Conservation (phyloP, 1,140 invertebrate genomes). For the Procambarus clarkii region DNA sequence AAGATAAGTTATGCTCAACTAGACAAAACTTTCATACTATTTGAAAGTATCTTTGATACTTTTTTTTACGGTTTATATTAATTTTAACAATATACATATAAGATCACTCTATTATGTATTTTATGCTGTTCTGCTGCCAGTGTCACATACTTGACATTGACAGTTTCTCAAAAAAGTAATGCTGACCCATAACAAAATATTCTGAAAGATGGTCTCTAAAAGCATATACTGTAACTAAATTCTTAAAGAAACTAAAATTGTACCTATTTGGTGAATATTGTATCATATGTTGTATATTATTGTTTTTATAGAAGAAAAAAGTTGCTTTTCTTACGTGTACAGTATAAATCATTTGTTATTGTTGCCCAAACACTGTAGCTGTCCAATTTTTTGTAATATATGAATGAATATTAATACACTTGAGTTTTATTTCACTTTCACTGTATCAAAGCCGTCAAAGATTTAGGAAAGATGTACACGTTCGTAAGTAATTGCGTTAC, state of each 20-base stretch:
- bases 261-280: neutral
- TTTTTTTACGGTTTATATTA: neutral
- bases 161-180: neutral
- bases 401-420: neutral
- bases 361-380: conserved; percentile 18
- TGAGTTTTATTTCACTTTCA: too few relatives aligned
- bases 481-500: too few relatives aligned
- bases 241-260: neutral
- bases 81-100: neutral
- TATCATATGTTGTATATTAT: neutral
- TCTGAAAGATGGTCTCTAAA: neutral
- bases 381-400: conserved; percentile 24
- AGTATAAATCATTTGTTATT: conserved; percentile 44
- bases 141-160: neutral
- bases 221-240: neutral
- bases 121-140: neutral
- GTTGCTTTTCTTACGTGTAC: conserved; percentile 16
- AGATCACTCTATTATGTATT: neutral
- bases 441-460: too few relatives aligned
- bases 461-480: too few relatives aligned
- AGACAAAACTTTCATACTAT: neutral
- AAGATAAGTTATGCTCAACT: too few relatives aligned
- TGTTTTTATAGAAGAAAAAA: neutral
- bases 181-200: neutral
- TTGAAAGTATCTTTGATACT: neutral